Conservation (phyloP, 2,797 vertebrate genomes). For the Fistularia commersonii region DNA sequence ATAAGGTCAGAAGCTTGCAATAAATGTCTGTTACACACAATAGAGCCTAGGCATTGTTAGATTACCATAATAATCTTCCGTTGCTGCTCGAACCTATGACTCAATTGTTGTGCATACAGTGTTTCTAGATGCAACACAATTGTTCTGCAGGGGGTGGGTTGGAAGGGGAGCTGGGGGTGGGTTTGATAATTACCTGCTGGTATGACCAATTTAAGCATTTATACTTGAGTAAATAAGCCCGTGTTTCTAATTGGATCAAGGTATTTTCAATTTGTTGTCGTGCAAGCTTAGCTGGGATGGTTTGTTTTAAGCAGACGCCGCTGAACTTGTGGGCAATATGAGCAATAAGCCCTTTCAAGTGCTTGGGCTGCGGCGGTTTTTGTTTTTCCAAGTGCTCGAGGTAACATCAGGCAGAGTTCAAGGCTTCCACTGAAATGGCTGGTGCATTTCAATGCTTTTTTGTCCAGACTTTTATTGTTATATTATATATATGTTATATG, state of each 20-base stretch:
- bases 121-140: conserved; percentile 44
- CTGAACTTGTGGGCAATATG: conserved; percentile 51
- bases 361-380: conserved; percentile 51
- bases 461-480: conserved; percentile 55
- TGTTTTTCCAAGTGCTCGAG: conserved; percentile 57
- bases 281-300: conserved; percentile 36
- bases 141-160: conserved; percentile 26
- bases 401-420: conserved; percentile 68
- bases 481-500: background rate
- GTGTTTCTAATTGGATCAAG: conserved; percentile 66
- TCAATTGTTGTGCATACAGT: conserved; percentile 36
- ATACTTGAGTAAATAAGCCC: conserved; percentile 52
- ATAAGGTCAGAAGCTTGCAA: conserved; percentile 71
- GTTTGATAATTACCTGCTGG: conserved; percentile 63
- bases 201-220: conserved; percentile 59
- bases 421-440: conserved; percentile 50
- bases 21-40: conserved; percentile 60
- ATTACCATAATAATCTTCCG: conserved; percentile 68
- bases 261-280: conserved; percentile 47
- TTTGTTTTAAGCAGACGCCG: conserved; percentile 42
- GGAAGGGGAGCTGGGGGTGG: conserved; percentile 8
- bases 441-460: conserved; percentile 49
- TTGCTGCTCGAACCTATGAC: conserved; percentile 57
- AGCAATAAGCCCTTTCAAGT: conserved; percentile 62
- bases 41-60: conserved; percentile 54